Percentiles rank a stretch among this genome's conserved stretches.
phyloP scores from a whole-genome alignment of 2,113 vertebrate genomes.

The Etheostoma spectabile region DNA sequence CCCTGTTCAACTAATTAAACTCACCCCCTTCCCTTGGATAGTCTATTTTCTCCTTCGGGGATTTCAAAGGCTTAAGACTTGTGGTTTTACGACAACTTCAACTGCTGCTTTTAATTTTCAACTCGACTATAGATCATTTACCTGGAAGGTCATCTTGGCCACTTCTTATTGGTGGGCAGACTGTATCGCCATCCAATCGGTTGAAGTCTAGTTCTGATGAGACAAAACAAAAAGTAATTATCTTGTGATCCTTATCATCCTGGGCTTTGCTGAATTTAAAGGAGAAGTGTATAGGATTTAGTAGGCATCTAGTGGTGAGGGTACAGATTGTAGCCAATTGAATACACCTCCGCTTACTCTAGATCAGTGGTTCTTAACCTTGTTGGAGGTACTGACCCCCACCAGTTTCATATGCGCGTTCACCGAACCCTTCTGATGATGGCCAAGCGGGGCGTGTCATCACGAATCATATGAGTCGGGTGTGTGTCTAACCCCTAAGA shows the following conservation, averaged over 20 bases:
- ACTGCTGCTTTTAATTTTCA: not conserved
- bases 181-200: constrained; percentile 83
- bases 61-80: constrained; percentile 5
- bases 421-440: too few relatives aligned
- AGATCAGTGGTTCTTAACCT: too few relatives aligned
- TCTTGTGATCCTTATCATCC: not conserved
- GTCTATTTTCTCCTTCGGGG: constrained; percentile 19
- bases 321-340: too few relatives aligned
- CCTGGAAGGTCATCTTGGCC: constrained; percentile 89
- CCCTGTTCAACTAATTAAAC: constrained; percentile 64
- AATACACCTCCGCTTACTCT: too few relatives aligned
- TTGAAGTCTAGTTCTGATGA: constrained; percentile 83
- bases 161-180: constrained; percentile 84
- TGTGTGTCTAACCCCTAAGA: too few relatives aligned
- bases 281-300: too few relatives aligned
- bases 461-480: too few relatives aligned
- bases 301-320: too few relatives aligned
- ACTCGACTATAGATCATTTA: constrained; percentile 49
- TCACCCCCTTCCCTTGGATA: constrained; percentile 13
- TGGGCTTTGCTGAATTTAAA: not conserved
- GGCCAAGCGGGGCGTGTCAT: too few relatives aligned
- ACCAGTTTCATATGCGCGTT: too few relatives aligned
- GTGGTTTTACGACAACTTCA: constrained; percentile 17
- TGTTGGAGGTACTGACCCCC: too few relatives aligned
- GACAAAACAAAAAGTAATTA: not conserved